Conservation (phyloP, 2,888 invertebrate species). For the Lycaena phlaeas region DNA sequence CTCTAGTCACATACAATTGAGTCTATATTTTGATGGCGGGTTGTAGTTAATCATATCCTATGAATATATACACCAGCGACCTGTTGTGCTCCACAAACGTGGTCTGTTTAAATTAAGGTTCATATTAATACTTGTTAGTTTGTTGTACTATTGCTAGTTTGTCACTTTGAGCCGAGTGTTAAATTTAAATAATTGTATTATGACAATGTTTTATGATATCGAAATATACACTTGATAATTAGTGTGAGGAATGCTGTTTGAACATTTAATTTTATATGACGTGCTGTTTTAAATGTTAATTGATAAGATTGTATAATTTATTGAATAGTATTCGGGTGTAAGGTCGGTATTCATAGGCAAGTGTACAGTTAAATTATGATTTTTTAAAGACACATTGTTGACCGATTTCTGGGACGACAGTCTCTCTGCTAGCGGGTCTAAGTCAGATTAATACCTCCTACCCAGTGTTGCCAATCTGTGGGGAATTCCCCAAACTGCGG, state of each 20-base stretch:
- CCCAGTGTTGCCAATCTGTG: no score
- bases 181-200: constrained; percentile 22
- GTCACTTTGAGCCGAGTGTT: constrained; percentile 37
- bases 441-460: no score
- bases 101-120: constrained; percentile 51
- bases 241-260: constrained; percentile 7
- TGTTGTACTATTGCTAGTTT: constrained; percentile 29
- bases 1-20: no score
- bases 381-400: background rate
- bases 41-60: constrained; percentile 9
- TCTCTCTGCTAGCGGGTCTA: no score
- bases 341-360: background rate
- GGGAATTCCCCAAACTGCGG: no score
- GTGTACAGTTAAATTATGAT: background rate
- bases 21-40: constrained; percentile 18
- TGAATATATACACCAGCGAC: constrained; percentile 24
- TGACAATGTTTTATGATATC: constrained; percentile 24
- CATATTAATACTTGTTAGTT: constrained; percentile 29
- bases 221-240: constrained; percentile 17
- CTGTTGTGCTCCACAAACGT: constrained; percentile 46
- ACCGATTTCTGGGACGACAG: no score
- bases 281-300: constrained; percentile 1
- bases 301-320: background rate
- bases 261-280: constrained; percentile 11
- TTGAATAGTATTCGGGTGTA: background rate